Conservation (phyloP, 2,888 invertebrate species). For the Parasteatoda lunata region DNA sequence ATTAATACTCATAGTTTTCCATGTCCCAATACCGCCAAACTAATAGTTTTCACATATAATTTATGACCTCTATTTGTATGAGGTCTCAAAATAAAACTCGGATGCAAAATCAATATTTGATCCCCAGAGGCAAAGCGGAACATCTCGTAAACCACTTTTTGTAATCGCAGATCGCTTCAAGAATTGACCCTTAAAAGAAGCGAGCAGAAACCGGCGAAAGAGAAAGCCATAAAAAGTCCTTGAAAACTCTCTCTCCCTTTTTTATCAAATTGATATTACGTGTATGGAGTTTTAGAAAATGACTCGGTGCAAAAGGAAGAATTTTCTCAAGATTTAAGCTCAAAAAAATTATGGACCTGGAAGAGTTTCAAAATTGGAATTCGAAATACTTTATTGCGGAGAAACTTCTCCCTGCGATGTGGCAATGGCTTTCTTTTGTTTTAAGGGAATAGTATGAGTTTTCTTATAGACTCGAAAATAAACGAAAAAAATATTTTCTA, state of each 20-base stretch:
- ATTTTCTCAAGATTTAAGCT: neutral
- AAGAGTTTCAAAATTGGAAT: neutral
- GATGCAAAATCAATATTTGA: neutral
- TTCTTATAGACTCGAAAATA: too few species aligned
- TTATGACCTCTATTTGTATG: too few species aligned
- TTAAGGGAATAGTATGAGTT: neutral
- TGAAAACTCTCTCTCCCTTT: neutral
- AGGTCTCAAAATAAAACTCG: too few species aligned
- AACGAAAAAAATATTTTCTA: too few species aligned
- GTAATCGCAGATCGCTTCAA: neutral
- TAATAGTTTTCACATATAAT: too few species aligned
- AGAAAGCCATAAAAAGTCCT: neutral
- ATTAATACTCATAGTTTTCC: too few species aligned
- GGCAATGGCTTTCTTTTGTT: neutral
- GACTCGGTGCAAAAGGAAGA: neutral
- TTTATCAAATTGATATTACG: conserved; percentile 3
- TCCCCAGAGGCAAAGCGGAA: neutral
- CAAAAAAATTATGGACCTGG: neutral
- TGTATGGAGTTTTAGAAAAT: conserved; percentile 2
- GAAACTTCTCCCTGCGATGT: neutral
- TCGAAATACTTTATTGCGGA: neutral
- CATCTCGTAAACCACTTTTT: neutral
- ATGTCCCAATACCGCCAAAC: too few species aligned
- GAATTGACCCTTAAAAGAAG: conserved; percentile 2
- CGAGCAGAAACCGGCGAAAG: neutral